phyloP scores from a whole-genome alignment of 2,113 vertebrate species.

The Phaethon lepturus region DNA sequence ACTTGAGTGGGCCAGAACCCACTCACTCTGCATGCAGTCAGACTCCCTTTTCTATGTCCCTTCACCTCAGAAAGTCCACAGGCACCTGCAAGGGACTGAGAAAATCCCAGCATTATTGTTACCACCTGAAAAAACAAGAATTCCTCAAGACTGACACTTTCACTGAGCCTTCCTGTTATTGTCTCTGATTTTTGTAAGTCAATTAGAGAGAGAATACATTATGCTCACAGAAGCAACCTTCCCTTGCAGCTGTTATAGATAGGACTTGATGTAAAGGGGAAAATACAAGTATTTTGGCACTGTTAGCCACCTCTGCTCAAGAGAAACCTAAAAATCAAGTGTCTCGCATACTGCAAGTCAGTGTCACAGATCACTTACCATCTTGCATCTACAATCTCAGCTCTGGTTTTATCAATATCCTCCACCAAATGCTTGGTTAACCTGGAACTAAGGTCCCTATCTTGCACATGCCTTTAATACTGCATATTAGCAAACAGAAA shows the following conservation, averaged over 20 bases:
- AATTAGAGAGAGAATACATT: neutral
- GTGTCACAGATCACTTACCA: neutral
- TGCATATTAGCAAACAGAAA: neutral
- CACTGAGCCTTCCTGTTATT: neutral
- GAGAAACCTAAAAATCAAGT: neutral
- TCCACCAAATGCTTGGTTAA: neutral
- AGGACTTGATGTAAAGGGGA: neutral
- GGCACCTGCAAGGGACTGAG: neutral
- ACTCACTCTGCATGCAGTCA: neutral
- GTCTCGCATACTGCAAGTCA: neutral
- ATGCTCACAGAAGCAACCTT: neutral
- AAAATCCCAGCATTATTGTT: neutral
- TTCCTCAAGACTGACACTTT: neutral
- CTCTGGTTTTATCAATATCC: neutral
- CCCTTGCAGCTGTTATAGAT: neutral
- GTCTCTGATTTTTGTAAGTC: neutral
- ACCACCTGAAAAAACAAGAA: neutral
- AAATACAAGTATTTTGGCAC: neutral
- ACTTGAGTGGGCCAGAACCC: neutral
- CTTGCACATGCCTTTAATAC: neutral
- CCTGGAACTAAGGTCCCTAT: neutral
- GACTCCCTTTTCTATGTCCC: neutral
- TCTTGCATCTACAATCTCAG: neutral
- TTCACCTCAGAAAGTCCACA: neutral
- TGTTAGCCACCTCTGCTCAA: neutral